Evolutionary conservation across 2,113 vertebrate genomes (phyloP).

Genomic region (Alethe castanea): DNA sequence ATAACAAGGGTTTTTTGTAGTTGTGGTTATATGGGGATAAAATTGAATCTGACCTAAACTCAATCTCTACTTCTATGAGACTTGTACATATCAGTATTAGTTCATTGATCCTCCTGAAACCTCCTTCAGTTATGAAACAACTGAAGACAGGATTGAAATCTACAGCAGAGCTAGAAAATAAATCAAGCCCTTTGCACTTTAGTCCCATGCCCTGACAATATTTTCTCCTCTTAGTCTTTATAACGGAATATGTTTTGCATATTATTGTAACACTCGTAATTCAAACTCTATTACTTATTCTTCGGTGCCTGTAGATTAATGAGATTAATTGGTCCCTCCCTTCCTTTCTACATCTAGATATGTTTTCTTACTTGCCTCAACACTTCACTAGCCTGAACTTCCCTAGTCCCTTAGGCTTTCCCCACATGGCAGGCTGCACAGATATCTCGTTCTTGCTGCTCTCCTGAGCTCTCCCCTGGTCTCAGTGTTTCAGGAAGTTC

Average conservation of each 20-base stretch:
- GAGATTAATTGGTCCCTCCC: not conserved
- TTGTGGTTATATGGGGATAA: not conserved
- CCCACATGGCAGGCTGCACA: not conserved
- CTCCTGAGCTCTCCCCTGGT: not conserved
- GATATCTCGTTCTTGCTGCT: not conserved
- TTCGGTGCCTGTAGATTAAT: not conserved
- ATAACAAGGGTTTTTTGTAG: not conserved
- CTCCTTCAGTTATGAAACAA: not conserved
- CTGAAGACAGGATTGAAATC: not conserved
- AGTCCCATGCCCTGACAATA: not conserved
- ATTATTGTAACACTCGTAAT: not conserved
- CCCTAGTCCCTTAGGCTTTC: not conserved
- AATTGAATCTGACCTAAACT: not conserved
- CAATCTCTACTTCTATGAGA: not conserved
- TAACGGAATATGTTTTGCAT: not conserved
- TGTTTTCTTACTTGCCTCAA: not conserved
- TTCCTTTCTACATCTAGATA: not conserved
- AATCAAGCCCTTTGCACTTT: not conserved
- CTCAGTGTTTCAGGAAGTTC: not conserved
- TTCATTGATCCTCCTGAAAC: not conserved
- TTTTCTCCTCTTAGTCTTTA: not conserved
- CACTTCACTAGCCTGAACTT: not conserved
- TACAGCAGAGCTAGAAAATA: not conserved
- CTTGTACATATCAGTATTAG: not conserved
- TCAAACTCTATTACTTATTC: not conserved